A percentile compares a stretch with the other conserved stretches of the same genome.
Evolutionary conservation across 2,797 vertebrate genomes (phyloP).

Genomic region (Botia kubotai): DNA sequence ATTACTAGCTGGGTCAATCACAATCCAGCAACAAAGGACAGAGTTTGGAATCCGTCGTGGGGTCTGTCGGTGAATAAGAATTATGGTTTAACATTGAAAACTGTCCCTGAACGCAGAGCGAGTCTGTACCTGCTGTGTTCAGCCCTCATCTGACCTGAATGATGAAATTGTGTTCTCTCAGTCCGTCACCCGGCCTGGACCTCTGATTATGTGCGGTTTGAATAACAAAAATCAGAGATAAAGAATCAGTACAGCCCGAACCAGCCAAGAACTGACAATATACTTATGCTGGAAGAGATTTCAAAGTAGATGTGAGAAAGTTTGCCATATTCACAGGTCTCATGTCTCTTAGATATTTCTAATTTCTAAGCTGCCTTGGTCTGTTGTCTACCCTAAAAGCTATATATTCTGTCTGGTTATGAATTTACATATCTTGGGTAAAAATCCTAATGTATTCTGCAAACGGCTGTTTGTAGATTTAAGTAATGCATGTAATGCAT

Average conservation of each 20-base stretch:
- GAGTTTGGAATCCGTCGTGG: constrained; percentile 11
- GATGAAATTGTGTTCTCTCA: constrained; percentile 20
- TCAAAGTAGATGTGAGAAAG: not conserved
- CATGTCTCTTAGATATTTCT: not conserved
- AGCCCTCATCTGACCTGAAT: constrained; percentile 25
- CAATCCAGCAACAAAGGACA: not conserved
- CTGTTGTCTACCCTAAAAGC: not conserved
- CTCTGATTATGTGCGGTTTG: constrained; percentile 17
- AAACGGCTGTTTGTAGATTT: too few species aligned
- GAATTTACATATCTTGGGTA: not conserved
- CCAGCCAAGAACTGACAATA: not conserved
- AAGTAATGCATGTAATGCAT: too few species aligned
- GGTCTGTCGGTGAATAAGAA: constrained; percentile 27
- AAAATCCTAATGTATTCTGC: not conserved
- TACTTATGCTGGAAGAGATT: not conserved
- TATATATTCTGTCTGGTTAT: not conserved
- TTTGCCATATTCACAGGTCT: constrained; percentile 1
- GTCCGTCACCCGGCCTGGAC: constrained; percentile 15
- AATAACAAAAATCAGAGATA: constrained; percentile 41
- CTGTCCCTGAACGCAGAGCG: not conserved
- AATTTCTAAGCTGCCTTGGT: not conserved
- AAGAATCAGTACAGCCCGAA: constrained; percentile 10
- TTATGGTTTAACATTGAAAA: constrained; percentile 39
- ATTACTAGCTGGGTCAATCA: too few species aligned
- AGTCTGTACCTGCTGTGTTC: not conserved